Conservation (phyloP, 2,888 invertebrate species). For the Artemia sp. region DNA sequence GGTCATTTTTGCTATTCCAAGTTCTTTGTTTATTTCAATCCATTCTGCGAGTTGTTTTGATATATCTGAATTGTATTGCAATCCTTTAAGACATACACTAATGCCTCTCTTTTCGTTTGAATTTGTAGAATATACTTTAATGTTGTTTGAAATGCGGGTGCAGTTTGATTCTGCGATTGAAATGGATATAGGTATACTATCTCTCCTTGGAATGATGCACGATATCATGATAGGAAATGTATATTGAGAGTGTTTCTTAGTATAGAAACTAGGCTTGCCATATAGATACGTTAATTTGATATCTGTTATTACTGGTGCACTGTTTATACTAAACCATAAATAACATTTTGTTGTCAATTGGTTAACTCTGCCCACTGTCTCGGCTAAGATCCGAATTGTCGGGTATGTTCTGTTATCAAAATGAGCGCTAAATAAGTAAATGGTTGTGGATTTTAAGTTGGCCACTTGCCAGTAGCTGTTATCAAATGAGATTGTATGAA, state of each 20-base stretch:
- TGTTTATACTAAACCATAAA: neutral
- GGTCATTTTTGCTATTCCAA: neutral
- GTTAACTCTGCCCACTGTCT: neutral
- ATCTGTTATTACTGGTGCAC: neutral
- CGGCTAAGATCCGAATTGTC: neutral
- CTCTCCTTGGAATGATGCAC: neutral
- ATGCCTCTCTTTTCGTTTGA: neutral
- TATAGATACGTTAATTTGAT: neutral
- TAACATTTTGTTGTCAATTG: neutral
- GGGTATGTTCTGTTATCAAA: slow-evolving; percentile 6
- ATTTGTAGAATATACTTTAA: neutral
- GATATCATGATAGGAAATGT: neutral
- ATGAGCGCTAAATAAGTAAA: neutral
- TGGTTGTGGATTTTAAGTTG: neutral
- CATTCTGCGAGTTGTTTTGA: neutral
- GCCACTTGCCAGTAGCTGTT: slow-evolving; percentile 6
- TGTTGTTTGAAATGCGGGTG: neutral
- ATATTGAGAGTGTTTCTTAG: neutral
- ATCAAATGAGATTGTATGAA: neutral
- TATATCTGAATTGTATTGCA: slow-evolving; percentile 6
- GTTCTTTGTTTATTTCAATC: neutral
- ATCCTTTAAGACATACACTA: neutral
- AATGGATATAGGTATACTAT: neutral
- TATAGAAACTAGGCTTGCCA: neutral
- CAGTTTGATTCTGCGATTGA: neutral